Evolutionary conservation across 2,888 invertebrate genomes (phyloP), one percentile per base, ranked within the genome.

Genomic region (Andrena fulva): DNA sequence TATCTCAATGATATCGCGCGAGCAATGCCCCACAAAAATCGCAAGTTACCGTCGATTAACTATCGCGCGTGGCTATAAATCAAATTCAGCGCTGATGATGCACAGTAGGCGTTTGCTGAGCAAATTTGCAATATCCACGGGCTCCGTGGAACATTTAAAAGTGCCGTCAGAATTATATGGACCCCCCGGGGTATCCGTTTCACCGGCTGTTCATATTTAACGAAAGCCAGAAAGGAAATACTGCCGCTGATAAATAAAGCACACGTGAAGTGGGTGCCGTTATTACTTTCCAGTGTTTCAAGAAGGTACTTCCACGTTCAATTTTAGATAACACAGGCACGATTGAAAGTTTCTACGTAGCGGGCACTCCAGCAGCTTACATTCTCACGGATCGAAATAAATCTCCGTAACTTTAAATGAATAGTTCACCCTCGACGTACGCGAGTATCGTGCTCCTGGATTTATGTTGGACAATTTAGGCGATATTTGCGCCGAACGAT

Each of bases 291-390:
- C 48, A 48, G 48, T 50, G 31, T 50, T 69, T 4, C 42, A 27
- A 52, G 42, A 42, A 42, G 48, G 54, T 33, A 48, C 33, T 62
- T 54, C 8, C 62, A 27, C 35, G 35, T 72, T 80, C 59, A 72
- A 77, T 80, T 67, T 68, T 54, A 48, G 42, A 56, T 62, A 67
- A 77, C 62, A 52, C n/a, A 20, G 66, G 31, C 60, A 6, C 33
- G 66, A 80, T 78, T 56, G 62, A 54, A 72, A 72, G 67, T 64
- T 79, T 73, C 68, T 24, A 33, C 62, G 66, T 29, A 33, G 52
- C 5, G 63, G 50, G 50, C 50, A 35, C 42, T 73, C 68, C 42
- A 48, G 31, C 12, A 71, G 71, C 71, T 71, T 71, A 64, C 48
- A n/a, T 12, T 78, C 27, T 20, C 27, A 42, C 29, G 10, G 16